A percentile compares a stretch with the other conserved stretches of the same genome.
Evolutionary conservation across 2,888 invertebrate genomes (phyloP).

Genomic region (Lingula anatina): DNA sequence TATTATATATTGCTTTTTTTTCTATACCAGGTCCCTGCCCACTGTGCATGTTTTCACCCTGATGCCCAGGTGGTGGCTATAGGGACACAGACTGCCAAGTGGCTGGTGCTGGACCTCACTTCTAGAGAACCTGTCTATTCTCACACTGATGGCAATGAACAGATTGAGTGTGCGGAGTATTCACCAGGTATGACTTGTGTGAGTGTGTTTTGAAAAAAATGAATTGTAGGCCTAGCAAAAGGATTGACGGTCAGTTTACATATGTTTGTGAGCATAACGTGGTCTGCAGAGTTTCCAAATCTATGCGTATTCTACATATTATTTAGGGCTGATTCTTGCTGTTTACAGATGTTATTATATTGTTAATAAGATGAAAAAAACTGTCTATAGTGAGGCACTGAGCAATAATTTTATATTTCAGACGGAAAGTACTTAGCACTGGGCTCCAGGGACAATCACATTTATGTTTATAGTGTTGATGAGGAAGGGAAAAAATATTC

Average conservation of each 20-base stretch:
- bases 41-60: slow-evolving; percentile 74
- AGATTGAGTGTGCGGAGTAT: slow-evolving; percentile 51
- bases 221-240: too few species aligned
- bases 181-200: slow-evolving; percentile 47
- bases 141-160: slow-evolving; percentile 52
- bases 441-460: slow-evolving; percentile 82
- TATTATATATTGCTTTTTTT: slow-evolving; percentile 3
- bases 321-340: not conserved
- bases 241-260: too few species aligned
- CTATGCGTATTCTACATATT: too few species aligned
- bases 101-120: slow-evolving; percentile 78
- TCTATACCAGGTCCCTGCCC: slow-evolving; percentile 69
- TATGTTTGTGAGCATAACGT: too few species aligned
- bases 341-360: too few species aligned
- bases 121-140: slow-evolving; percentile 59
- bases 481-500: slow-evolving; percentile 72
- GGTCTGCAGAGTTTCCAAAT: too few species aligned
- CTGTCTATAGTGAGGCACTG: too few species aligned
- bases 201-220: not conserved
- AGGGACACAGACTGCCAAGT: slow-evolving; percentile 72
- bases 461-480: slow-evolving; percentile 81
- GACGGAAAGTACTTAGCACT: slow-evolving; percentile 76
- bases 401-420: too few species aligned
- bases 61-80: slow-evolving; percentile 73
- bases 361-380: too few species aligned